Evolutionary conservation across 2,113 vertebrate species (phyloP).

Genomic region (Cyprinodon tularosa): DNA sequence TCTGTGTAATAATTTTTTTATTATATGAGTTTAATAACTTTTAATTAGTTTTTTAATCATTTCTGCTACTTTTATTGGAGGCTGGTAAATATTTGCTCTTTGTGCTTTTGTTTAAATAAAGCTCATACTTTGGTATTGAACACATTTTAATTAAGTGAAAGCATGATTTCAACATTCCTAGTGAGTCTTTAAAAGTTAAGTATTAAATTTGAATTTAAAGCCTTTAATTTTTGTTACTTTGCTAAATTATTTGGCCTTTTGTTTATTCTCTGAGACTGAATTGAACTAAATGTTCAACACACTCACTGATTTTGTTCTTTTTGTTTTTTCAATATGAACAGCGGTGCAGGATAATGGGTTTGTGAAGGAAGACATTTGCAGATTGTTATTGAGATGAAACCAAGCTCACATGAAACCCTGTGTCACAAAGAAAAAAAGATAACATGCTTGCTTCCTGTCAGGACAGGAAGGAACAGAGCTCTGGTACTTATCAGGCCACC

Average conservation of each 20-base stretch:
- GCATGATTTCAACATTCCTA: background rate
- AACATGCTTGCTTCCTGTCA: constrained; percentile 55
- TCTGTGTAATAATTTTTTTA: too few species aligned
- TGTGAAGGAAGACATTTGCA: constrained; percentile 30
- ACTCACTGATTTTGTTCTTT: background rate
- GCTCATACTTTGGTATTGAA: background rate
- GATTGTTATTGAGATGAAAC: constrained; percentile 45
- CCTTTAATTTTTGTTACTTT: too few species aligned
- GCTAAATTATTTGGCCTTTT: background rate
- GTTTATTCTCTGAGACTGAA: background rate
- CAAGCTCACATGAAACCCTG: constrained; percentile 40
- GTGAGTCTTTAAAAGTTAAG: background rate
- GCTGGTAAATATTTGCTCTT: too few species aligned
- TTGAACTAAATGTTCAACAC: constrained; percentile 11
- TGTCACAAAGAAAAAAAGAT: constrained; percentile 48
- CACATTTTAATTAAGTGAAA: background rate
- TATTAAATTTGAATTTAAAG: background rate
- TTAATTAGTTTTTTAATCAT: too few species aligned
- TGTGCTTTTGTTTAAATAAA: too few species aligned
- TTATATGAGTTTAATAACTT: too few species aligned
- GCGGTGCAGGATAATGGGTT: constrained; percentile 1
- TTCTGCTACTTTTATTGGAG: too few species aligned
- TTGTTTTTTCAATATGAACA: constrained; percentile 19
- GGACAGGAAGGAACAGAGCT: constrained; percentile 62
- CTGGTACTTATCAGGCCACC: constrained; percentile 59